Base-by-base conservation (phyloP, 2,113 vertebrate genomes). In the Rhabdornis inornatus region DNA sequence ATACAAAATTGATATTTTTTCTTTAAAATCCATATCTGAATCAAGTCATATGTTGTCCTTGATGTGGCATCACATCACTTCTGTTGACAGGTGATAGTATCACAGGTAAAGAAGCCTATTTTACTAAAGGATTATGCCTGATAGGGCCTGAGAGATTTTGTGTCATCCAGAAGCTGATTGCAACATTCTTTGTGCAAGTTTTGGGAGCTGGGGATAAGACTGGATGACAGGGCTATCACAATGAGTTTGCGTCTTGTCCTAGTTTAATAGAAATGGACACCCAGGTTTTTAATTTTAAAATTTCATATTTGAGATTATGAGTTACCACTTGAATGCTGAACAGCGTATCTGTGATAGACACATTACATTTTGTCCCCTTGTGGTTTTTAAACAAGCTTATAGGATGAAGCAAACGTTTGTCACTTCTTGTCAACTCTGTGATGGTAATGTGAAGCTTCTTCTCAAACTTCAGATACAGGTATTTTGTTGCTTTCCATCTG, bases 41-140 rank as follows among this genome's bases (percentile, higher is more conserved):
- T 96, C 64, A 45, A 72, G 66, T 92, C 95, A 50, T 91, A 40
- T 31, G 52, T 65, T 96, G 81, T 95, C 92, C 95, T 97, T 96
- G 95, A 92, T 87, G 53, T 89, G 84, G 90, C 83, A 95, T 95
- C 94, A 82, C 70, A 91, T 97, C 91, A 76, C 56, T 97, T 94
- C 87, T 93, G 82, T 81, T 55, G 76, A 95, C 95, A 97, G 95
- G 95, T 95, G 96, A 97, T 97, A 94, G 91, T 72, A 53, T 92
- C 96, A 80, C 86, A 95, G 96, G 94, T 97, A 94, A 97, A 97
- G 64, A 93, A 91, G 35, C 80, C 85, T 94, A 83, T 98, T 98
- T 97, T 97, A 96, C 95, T 90, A 81, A 91, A 97, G 94, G 94
- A 98, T 97, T 98, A 94, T 94, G 56, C 80, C 65, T 98, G 97